Percentiles rank a stretch among this genome's conserved stretches.
Evolutionary conservation across 53 echinoderm and acorn worm species (phyloP).

Genomic region (Mesocentrotus franciscanus): DNA sequence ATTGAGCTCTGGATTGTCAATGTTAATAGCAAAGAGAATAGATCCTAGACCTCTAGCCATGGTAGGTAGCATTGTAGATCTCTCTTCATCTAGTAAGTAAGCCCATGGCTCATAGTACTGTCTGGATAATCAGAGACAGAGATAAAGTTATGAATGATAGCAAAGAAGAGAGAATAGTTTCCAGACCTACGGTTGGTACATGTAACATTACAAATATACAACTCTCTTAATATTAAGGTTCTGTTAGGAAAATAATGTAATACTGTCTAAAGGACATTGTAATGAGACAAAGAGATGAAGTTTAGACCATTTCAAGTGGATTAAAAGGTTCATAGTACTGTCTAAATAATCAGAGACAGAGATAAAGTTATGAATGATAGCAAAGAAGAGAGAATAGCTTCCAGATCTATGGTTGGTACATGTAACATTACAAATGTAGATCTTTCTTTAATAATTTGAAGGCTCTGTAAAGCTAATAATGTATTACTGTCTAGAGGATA

Average conservation of each 20-base stretch:
- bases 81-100: constrained; percentile 91
- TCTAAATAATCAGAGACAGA: background rate
- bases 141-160: background rate
- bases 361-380: background rate
- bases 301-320: background rate
- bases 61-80: constrained; percentile 94
- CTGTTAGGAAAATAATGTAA: background rate
- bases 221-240: background rate
- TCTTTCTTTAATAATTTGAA: background rate
- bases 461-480: background rate
- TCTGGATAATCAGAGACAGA: constrained; percentile 57
- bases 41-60: constrained; percentile 98
- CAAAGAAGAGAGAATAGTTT: background rate
- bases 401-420: background rate
- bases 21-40: constrained; percentile 97
- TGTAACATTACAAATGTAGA: background rate
- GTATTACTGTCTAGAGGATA: background rate
- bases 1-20: constrained; percentile 95
- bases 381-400: background rate
- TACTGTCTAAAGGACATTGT: background rate
- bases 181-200: background rate
- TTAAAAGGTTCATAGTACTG: background rate
- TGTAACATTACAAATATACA: background rate
- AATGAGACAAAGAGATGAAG: background rate
- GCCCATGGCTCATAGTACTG: constrained; percentile 95